Percentiles rank a stretch among this genome's conserved stretches.
These are phyloP conservation scores for Loriculus beryllinus DNA, from an alignment of 2,797 vertebrate species.

Conservation along the genomic window DNA sequence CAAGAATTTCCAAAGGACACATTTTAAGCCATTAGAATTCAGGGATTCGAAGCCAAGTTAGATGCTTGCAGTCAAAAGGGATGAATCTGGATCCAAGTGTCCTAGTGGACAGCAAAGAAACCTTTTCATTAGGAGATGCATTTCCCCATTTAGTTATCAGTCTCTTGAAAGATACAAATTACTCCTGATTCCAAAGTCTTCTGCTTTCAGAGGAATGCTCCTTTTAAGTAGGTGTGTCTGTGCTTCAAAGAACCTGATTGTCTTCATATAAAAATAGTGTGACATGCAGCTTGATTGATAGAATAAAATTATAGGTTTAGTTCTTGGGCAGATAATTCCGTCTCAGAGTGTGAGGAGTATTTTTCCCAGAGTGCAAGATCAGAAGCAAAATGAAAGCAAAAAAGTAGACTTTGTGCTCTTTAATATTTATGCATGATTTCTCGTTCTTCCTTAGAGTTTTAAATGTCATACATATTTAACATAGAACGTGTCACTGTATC, in stretches of 20 bases:
- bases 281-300: slow-evolving; percentile 51
- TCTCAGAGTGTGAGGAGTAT: slow-evolving; percentile 4
- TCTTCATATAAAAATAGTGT: slow-evolving; percentile 51
- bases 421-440: slow-evolving; percentile 33
- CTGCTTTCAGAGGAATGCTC: slow-evolving; percentile 12
- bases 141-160: slow-evolving; percentile 5
- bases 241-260: slow-evolving; percentile 48
- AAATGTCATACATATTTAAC: slow-evolving; percentile 35
- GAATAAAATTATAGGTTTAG: slow-evolving; percentile 51
- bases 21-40: not conserved
- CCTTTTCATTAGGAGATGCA: not conserved
- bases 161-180: slow-evolving; percentile 15
- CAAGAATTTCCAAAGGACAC: not conserved
- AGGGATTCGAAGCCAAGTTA: not conserved
- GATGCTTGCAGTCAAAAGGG: not conserved
- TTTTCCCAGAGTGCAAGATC: slow-evolving; percentile 28
- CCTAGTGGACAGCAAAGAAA: not conserved
- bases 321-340: slow-evolving; percentile 51
- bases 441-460: slow-evolving; percentile 4
- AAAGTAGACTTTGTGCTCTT: slow-evolving; percentile 17
- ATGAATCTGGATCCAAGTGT: not conserved
- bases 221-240: slow-evolving; percentile 46
- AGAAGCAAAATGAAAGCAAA: slow-evolving; percentile 46
- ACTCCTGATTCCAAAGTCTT: not conserved
- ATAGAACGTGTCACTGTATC: not conserved